Conservation (phyloP, 2,888 invertebrate genomes). For the Odontomyia ornata region DNA sequence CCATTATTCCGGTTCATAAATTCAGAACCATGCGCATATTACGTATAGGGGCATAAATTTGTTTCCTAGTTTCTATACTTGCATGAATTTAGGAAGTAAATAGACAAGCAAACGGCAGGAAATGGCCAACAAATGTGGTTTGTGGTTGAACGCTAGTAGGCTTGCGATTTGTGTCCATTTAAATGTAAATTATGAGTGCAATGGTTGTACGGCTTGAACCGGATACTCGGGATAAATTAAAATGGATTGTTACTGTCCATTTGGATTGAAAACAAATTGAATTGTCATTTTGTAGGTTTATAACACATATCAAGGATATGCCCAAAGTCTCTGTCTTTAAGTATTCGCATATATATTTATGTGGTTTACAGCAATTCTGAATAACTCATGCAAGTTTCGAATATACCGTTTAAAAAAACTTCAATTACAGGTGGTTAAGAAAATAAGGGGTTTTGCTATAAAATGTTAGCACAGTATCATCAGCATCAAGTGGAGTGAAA, state of each 20-base stretch:
- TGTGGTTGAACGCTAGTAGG: neutral
- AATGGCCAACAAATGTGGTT: neutral
- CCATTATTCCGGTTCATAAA: conserved; percentile 52
- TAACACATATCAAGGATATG: neutral
- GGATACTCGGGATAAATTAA: neutral
- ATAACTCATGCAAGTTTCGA: too few relatives aligned
- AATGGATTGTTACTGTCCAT: neutral
- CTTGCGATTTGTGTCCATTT: neutral
- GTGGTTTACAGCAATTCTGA: too few relatives aligned
- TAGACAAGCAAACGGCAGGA: neutral
- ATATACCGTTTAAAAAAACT: too few relatives aligned
- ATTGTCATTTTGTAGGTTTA: too few relatives aligned
- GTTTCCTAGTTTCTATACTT: neutral
- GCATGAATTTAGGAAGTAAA: neutral
- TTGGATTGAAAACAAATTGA: neutral
- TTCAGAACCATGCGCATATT: conserved; percentile 30
- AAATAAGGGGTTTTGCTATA: too few relatives aligned
- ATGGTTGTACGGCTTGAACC: neutral
- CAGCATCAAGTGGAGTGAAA: too few relatives aligned
- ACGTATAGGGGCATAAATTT: neutral
- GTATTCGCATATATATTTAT: neutral
- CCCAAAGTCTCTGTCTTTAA: neutral
- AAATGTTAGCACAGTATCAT: too few relatives aligned
- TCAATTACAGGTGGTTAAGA: too few relatives aligned
- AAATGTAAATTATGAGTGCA: conserved; percentile 3